phyloP scores from a whole-genome alignment of 1,140 invertebrate genomes.

The Notospermus geniculatus region DNA sequence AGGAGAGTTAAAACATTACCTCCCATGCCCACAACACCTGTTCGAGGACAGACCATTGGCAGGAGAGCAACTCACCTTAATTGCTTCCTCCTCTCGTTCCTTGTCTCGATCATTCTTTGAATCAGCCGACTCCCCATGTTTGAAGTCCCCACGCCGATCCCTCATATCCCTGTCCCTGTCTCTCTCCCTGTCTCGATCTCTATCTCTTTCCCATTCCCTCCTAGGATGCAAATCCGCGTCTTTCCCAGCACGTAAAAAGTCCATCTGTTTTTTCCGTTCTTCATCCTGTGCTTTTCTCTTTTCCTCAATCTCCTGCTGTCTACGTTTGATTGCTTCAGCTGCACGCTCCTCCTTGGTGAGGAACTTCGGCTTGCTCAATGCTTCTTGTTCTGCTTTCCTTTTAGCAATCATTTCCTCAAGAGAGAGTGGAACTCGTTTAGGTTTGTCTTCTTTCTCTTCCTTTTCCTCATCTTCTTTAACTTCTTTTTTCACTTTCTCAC shows the following conservation, averaged over 20 bases:
- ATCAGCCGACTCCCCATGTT: slow-evolving; percentile 26
- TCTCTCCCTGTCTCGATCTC: slow-evolving; percentile 37
- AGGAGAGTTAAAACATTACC: background rate
- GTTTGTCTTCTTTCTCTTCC: slow-evolving; percentile 67
- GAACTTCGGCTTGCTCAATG: slow-evolving; percentile 85
- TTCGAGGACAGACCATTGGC: too few species aligned
- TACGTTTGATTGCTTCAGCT: slow-evolving; percentile 79
- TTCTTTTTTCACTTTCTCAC: background rate
- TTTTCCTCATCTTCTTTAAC: slow-evolving; percentile 22
- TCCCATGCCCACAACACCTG: too few species aligned
- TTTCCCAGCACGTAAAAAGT: slow-evolving; percentile 65
- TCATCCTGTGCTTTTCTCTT: slow-evolving; percentile 69
- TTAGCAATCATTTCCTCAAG: slow-evolving; percentile 94
- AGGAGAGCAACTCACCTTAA: slow-evolving; percentile 46
- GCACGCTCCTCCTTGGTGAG: slow-evolving; percentile 93
- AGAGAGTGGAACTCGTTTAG: slow-evolving; percentile 71
- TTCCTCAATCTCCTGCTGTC: slow-evolving; percentile 78
- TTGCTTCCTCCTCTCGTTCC: slow-evolving; percentile 39
- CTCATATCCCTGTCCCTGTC: slow-evolving; percentile 21
- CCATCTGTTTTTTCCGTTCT: slow-evolving; percentile 65
- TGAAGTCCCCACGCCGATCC: slow-evolving; percentile 24
- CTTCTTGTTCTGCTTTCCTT: slow-evolving; percentile 92
- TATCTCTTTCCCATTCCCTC: slow-evolving; percentile 24
- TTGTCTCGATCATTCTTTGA: slow-evolving; percentile 36
- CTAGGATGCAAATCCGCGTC: slow-evolving; percentile 42